phyloP scores from a whole-genome alignment of 2,888 invertebrate species.

The Mythimna lalbum region DNA sequence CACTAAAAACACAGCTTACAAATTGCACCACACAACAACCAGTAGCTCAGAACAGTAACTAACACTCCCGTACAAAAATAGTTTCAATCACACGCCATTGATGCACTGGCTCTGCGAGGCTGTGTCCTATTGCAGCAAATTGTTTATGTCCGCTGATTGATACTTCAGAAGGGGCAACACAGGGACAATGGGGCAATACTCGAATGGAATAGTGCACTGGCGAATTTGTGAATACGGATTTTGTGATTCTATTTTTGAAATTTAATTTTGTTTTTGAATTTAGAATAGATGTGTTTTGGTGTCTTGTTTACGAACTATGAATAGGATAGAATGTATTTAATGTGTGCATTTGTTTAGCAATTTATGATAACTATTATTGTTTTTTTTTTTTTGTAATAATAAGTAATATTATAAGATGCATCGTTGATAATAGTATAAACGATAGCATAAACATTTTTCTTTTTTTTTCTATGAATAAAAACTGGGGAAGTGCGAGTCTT shows the following conservation, averaged over 20 bases:
- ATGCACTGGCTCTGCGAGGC: slow-evolving; percentile 53
- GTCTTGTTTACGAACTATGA: neutral
- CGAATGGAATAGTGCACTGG: slow-evolving; percentile 16
- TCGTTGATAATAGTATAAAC: too few relatives aligned
- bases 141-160: slow-evolving; percentile 57
- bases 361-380: too few relatives aligned
- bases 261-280: neutral
- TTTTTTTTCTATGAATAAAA: too few relatives aligned
- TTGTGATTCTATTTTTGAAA: slow-evolving; percentile 13
- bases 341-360: too few relatives aligned
- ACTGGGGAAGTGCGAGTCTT: too few relatives aligned
- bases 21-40: slow-evolving; percentile 70
- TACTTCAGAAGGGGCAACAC: slow-evolving; percentile 43
- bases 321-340: neutral
- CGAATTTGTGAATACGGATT: slow-evolving; percentile 10
- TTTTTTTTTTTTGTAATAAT: too few relatives aligned
- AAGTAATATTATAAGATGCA: too few relatives aligned
- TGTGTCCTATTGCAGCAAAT: slow-evolving; percentile 56
- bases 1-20: slow-evolving; percentile 29
- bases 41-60: slow-evolving; percentile 69
- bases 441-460: too few relatives aligned
- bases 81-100: slow-evolving; percentile 72
- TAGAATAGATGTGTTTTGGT: neutral
- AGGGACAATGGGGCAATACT: slow-evolving; percentile 37
- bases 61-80: slow-evolving; percentile 73